These are phyloP conservation scores for Scophthalmus maximus DNA, from an alignment of 2,113 vertebrate genomes.

Conservation along the genomic window DNA sequence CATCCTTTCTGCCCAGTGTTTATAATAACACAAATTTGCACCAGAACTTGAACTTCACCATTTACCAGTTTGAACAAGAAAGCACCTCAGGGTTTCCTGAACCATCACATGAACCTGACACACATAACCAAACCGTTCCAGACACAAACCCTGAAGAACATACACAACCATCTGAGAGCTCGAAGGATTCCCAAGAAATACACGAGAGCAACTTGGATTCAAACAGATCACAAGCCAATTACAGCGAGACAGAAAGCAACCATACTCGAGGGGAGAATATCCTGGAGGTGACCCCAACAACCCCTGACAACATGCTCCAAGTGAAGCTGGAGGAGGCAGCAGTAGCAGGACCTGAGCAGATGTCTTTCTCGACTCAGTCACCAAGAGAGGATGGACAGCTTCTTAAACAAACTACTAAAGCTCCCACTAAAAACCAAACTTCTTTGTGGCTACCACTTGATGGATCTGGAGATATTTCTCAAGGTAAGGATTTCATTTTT, in stretches of 20 bases:
- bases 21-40: constrained; percentile 43
- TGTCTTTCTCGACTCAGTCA: constrained; percentile 31
- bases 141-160: constrained; percentile 12
- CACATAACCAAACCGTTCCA: constrained; percentile 47
- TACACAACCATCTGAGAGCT: constrained; percentile 14
- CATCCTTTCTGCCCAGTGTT: constrained; percentile 18
- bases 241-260: constrained; percentile 29
- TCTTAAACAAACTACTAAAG: constrained; percentile 31
- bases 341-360: constrained; percentile 21
- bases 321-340: constrained; percentile 43
- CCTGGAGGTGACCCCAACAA: constrained; percentile 24
- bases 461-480: constrained; percentile 70
- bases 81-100: constrained; percentile 24
- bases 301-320: constrained; percentile 26
- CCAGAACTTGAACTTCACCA: constrained; percentile 48
- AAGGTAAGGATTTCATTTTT: constrained; percentile 56
- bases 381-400: constrained; percentile 33
- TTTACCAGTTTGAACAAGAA: constrained; percentile 55
- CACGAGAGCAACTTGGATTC: constrained; percentile 35
- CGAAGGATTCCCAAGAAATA: constrained; percentile 32
- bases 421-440: constrained; percentile 3
- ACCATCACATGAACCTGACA: constrained; percentile 26
- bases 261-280: constrained; percentile 28
- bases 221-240: constrained; percentile 17
- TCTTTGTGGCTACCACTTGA: constrained; percentile 43